phyloP scores from a whole-genome alignment of 2,113 vertebrate genomes.

The Macrotus californicus region DNA sequence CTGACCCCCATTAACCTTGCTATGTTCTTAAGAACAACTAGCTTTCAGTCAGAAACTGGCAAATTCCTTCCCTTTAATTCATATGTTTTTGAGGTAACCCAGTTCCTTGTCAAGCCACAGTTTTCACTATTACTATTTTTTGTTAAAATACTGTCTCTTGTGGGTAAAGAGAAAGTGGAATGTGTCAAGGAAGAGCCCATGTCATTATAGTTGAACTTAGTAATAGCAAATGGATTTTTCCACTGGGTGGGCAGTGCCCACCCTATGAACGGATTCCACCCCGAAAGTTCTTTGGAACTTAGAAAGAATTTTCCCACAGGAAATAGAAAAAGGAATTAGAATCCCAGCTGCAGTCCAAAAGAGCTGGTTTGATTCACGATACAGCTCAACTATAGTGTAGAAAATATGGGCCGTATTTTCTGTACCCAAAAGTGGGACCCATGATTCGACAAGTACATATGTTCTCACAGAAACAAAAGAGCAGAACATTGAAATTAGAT shows the following conservation, averaged over 20 bases:
- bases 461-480: not conserved
- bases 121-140: not conserved
- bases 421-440: not conserved
- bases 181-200: not conserved
- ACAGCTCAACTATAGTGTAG: not conserved
- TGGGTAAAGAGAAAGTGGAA: not conserved
- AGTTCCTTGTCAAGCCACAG: not conserved
- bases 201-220: not conserved
- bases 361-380: not conserved
- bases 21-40: not conserved
- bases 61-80: not conserved
- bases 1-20: not conserved
- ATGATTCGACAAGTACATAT: not conserved
- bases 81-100: not conserved
- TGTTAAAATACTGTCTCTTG: not conserved
- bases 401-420: not conserved
- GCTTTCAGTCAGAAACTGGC: not conserved
- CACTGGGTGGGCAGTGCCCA: not conserved
- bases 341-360: not conserved
- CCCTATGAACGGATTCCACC: not conserved
- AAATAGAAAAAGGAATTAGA: not conserved
- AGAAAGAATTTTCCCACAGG: slow-evolving; percentile 4
- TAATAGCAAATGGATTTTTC: not conserved
- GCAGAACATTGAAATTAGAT: not conserved
- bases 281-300: not conserved